phyloP scores from a whole-genome alignment of 2,797 vertebrate genomes.

The Sebastes diploproa region DNA sequence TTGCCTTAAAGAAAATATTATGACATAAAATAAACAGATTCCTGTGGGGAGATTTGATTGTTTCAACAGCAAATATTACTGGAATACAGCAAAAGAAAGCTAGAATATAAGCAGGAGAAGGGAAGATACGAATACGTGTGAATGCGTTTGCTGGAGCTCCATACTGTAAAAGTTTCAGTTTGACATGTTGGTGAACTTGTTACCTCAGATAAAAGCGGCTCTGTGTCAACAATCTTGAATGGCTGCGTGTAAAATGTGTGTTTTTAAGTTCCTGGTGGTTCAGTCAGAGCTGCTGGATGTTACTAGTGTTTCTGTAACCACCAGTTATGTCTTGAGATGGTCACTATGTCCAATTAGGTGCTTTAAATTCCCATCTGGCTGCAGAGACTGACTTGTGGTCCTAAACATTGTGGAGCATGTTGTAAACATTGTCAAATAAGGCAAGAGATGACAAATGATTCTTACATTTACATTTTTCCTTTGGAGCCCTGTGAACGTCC shows the following conservation, averaged over 20 bases:
- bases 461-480: neutral
- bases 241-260: neutral
- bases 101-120: neutral
- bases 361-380: neutral
- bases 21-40: constrained; percentile 5
- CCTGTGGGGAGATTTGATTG: neutral
- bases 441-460: neutral
- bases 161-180: neutral
- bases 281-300: neutral
- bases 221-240: neutral
- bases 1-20: constrained; percentile 20
- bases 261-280: neutral
- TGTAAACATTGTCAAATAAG: neutral
- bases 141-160: neutral
- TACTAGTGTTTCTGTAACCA: neutral
- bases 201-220: constrained; percentile 5
- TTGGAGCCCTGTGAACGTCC: neutral
- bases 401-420: neutral
- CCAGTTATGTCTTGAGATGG: neutral
- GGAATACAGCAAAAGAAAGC: neutral
- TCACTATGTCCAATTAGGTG: neutral
- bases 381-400: neutral
- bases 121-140: neutral
- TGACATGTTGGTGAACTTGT: constrained; percentile 30
- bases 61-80: neutral